Evolutionary conservation across 2,888 invertebrate species (phyloP).

Genomic region (Gortyna flavago): DNA sequence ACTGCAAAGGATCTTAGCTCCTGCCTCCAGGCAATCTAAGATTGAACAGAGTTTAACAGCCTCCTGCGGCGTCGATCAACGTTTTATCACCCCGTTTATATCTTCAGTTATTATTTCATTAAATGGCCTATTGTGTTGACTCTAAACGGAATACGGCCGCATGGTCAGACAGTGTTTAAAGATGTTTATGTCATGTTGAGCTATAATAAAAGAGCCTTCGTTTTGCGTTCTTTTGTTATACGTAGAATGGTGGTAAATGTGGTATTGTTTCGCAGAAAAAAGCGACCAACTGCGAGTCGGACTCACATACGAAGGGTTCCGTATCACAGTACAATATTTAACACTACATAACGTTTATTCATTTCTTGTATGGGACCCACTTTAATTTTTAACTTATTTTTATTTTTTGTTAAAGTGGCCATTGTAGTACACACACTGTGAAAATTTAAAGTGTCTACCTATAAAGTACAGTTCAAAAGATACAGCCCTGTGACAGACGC

Average conservation of each 20-base stretch:
- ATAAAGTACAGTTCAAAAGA: not conserved
- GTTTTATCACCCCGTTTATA: conserved; percentile 57
- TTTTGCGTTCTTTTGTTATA: conserved; percentile 29
- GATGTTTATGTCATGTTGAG: conserved; percentile 41
- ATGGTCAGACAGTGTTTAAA: conserved; percentile 35
- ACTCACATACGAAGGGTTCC: not conserved
- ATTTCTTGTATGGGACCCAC: not conserved
- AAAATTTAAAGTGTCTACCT: not conserved
- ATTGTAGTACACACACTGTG: not conserved
- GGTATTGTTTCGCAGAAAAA: conserved; percentile 17
- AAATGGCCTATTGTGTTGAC: conserved; percentile 49
- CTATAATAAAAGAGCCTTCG: conserved; percentile 26
- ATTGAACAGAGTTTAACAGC: conserved; percentile 38
- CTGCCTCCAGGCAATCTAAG: conserved; percentile 42
- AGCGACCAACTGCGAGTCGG: not conserved
- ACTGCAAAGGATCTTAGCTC: conserved; percentile 7
- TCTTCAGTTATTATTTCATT: conserved; percentile 63
- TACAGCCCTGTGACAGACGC: not conserved
- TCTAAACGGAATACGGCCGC: conserved; percentile 53
- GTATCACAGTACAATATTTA: not conserved
- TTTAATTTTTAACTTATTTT: not conserved
- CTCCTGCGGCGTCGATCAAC: conserved; percentile 46
- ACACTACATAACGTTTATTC: not conserved
- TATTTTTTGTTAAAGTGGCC: not conserved
- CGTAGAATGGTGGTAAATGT: conserved; percentile 1